Conservation (phyloP, 1,140 invertebrate genomes). For the Rhagoletis zephyria region DNA sequence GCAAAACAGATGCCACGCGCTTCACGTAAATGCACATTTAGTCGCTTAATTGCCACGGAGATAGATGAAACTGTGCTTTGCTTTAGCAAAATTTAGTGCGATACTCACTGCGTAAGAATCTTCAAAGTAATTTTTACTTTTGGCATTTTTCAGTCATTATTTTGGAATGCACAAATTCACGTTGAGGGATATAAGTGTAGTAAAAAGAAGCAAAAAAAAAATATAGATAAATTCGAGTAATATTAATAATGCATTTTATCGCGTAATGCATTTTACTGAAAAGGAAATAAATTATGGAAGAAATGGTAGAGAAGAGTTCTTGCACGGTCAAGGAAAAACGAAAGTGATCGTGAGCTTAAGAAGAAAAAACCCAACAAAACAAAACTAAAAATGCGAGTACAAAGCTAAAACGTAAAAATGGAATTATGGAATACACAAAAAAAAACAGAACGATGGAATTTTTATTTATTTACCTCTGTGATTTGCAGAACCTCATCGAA, state of each 20-base stretch:
- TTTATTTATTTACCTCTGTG: too few species aligned
- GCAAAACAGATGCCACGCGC: constrained; percentile 7
- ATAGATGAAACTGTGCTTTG: neutral
- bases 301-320: neutral
- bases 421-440: neutral
- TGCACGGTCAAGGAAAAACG: neutral
- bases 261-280: neutral
- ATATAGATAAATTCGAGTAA: neutral
- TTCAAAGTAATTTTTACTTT: neutral
- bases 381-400: neutral
- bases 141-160: neutral
- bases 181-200: neutral
- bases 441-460: neutral
- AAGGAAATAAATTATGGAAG: neutral
- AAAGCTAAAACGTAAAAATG: neutral
- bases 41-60: neutral
- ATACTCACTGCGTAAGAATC: neutral
- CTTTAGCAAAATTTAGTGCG: neutral
- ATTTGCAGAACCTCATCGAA: too few species aligned
- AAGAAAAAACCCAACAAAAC: neutral
- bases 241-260: constrained; percentile 32
- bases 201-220: neutral
- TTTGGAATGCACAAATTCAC: neutral
- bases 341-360: neutral
- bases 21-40: neutral